Conservation (phyloP, 53 echinoderm and acorn worm genomes). For the Actinopyga echinites region DNA sequence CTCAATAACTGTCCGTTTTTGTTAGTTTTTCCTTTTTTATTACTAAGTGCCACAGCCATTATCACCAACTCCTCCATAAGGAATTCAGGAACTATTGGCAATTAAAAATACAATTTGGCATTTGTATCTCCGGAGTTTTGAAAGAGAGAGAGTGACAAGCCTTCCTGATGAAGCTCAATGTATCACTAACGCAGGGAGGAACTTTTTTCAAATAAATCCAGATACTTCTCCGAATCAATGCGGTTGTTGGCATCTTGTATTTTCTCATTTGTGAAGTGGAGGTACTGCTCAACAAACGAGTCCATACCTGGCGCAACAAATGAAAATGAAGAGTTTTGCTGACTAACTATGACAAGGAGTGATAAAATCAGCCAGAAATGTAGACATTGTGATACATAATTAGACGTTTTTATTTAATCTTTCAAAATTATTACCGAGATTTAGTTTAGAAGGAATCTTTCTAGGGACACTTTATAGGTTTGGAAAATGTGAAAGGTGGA, state of each 20-base stretch:
- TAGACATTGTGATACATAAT: background rate
- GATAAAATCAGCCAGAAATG: background rate
- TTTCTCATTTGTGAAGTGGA: slow-evolving; percentile 58
- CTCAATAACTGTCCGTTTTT: background rate
- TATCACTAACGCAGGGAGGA: no score
- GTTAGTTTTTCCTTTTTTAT: background rate
- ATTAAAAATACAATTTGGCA: slow-evolving; percentile 25
- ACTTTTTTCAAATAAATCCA: slow-evolving; percentile 66
- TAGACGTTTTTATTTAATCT: background rate
- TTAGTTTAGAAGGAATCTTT: no score
- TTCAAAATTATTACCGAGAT: background rate
- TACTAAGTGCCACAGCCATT: background rate
- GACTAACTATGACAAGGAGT: background rate
- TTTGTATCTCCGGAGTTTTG: slow-evolving; percentile 12
- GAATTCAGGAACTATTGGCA: background rate
- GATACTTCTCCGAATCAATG: slow-evolving; percentile 72
- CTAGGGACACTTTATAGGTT: no score
- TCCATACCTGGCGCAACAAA: slow-evolving; percentile 68
- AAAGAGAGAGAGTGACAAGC: background rate
- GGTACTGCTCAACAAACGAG: slow-evolving; percentile 65
- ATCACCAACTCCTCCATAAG: background rate
- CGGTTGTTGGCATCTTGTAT: slow-evolving; percentile 67
- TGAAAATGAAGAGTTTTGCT: background rate
- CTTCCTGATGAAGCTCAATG: background rate
- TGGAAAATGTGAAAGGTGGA: no score